Evolutionary conservation across 2,888 invertebrate species (phyloP).

Genomic region (Acronicta psi): DNA sequence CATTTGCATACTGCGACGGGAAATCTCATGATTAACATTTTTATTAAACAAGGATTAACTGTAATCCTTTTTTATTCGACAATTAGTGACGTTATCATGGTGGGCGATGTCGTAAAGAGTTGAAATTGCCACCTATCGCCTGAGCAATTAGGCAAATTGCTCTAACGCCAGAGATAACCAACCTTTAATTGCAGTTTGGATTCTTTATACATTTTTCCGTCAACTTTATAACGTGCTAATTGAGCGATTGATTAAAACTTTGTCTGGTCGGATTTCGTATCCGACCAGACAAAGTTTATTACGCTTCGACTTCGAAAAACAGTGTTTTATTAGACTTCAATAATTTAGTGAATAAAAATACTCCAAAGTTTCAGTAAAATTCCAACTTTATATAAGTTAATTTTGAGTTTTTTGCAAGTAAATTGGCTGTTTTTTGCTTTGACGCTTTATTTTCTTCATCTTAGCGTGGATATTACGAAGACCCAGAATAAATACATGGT

Average conservation of each 20-base stretch:
- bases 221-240: constrained; percentile 71
- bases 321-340: constrained; percentile 38
- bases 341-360: constrained; percentile 42
- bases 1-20: constrained; percentile 84
- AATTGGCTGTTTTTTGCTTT: constrained; percentile 42
- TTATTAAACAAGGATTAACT: constrained; percentile 87
- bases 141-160: constrained; percentile 84
- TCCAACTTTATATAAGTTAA: constrained; percentile 46
- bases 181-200: constrained; percentile 72
- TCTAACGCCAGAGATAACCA: constrained; percentile 73
- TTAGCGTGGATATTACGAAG: constrained; percentile 16
- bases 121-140: constrained; percentile 82
- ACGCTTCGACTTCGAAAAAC: constrained; percentile 16
- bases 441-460: constrained; percentile 22
- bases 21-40: constrained; percentile 88
- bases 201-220: constrained; percentile 60
- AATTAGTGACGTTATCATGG: constrained; percentile 87
- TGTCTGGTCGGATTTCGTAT: no score
- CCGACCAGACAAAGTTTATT: constrained; percentile 38
- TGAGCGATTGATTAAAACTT: constrained; percentile 59
- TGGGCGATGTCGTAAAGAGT: constrained; percentile 86
- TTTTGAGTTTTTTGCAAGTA: constrained; percentile 48
- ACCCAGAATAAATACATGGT: constrained; percentile 28
- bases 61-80: constrained; percentile 89
- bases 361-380: constrained; percentile 30